These are phyloP conservation scores for Bambusicola thoracicus DNA, from an alignment of 2,113 vertebrate species.

Conservation along the genomic window DNA sequence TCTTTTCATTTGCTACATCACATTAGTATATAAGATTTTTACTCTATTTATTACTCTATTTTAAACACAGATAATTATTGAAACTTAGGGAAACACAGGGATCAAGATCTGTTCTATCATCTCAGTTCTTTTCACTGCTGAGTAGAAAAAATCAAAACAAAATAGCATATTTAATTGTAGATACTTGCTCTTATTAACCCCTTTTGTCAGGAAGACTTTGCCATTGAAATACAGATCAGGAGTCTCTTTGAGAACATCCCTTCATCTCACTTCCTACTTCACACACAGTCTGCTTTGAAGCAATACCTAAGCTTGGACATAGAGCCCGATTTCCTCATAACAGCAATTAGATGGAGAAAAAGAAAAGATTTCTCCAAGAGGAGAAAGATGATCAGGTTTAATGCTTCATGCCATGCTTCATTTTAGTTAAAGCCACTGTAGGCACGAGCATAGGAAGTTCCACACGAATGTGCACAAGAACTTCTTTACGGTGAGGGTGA, in stretches of 20 bases:
- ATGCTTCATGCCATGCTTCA: not conserved
- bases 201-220: not conserved
- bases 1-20: not conserved
- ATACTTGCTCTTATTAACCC: not conserved
- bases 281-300: not conserved
- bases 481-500: too few species aligned
- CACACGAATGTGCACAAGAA: too few species aligned
- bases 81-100: not conserved
- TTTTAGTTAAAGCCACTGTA: rapidly evolving
- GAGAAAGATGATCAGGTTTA: not conserved
- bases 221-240: not conserved
- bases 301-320: not conserved
- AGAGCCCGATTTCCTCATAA: not conserved
- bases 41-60: not conserved
- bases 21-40: not conserved
- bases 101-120: not conserved
- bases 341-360: not conserved
- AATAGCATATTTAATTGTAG: not conserved
- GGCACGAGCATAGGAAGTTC: too few species aligned
- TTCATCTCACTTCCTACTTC: not conserved
- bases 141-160: not conserved
- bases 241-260: not conserved
- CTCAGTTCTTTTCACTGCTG: not conserved
- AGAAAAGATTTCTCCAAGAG: not conserved
- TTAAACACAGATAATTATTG: not conserved